phyloP scores from a whole-genome alignment of 2,888 invertebrate species.

The Ryuthela nishihirai region DNA sequence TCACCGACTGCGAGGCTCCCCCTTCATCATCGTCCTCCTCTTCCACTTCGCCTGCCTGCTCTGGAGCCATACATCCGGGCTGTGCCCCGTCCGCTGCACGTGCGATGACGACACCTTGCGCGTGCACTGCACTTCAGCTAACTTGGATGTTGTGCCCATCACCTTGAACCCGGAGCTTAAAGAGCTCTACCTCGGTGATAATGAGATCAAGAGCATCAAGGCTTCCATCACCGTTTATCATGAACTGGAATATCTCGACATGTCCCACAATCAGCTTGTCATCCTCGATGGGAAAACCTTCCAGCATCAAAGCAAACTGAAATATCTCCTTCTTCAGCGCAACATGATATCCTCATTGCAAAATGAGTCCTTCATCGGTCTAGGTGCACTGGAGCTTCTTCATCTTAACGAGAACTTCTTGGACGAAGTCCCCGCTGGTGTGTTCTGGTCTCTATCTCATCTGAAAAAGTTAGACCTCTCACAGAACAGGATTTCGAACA shows the following conservation, averaged over 20 bases:
- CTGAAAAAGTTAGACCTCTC: slow-evolving; percentile 71
- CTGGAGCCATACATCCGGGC: neutral
- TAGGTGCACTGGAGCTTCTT: slow-evolving; percentile 59
- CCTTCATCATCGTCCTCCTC: slow-evolving; percentile 1
- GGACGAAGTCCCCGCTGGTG: slow-evolving; percentile 12
- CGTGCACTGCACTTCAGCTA: slow-evolving; percentile 66
- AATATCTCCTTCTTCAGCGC: slow-evolving; percentile 68
- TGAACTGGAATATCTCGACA: slow-evolving; percentile 71
- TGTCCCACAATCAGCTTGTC: slow-evolving; percentile 74
- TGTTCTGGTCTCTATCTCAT: slow-evolving; percentile 53
- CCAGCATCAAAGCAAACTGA: slow-evolving; percentile 61
- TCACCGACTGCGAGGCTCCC: slow-evolving; percentile 1
- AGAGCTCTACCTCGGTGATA: slow-evolving; percentile 72
- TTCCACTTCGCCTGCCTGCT: neutral
- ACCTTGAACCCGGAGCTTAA: slow-evolving; percentile 68
- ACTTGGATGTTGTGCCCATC: slow-evolving; percentile 77
- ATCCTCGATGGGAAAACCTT: slow-evolving; percentile 77
- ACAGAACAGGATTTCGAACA: slow-evolving; percentile 65
- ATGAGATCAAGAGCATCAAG: slow-evolving; percentile 71
- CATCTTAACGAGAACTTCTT: slow-evolving; percentile 46
- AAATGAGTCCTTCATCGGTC: slow-evolving; percentile 66
- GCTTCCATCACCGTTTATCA: slow-evolving; percentile 76
- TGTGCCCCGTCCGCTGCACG: slow-evolving; percentile 74
- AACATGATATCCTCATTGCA: slow-evolving; percentile 73
- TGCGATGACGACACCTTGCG: slow-evolving; percentile 77